Percentiles rank a stretch among this genome's conserved stretches.
Conservation (phyloP, 2,888 invertebrate genomes). For the Sinhomidia bicolor region DNA sequence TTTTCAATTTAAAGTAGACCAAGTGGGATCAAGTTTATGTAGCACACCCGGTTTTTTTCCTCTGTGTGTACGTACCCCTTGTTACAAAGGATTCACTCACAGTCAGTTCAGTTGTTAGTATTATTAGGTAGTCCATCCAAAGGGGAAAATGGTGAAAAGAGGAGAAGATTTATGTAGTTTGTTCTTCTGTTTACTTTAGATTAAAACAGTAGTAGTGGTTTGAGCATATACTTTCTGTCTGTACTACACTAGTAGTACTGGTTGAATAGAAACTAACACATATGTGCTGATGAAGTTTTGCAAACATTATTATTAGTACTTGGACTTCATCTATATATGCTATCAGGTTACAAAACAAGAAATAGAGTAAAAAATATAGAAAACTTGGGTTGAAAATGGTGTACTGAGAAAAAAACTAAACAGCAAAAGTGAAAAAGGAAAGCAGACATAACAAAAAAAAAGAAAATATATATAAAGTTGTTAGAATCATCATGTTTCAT, state of each 20-base stretch:
- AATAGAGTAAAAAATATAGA: background rate
- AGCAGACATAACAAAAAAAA: background rate
- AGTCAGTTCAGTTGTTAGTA: background rate
- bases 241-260: background rate
- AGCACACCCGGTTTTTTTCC: background rate
- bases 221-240: background rate
- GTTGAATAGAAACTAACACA: background rate
- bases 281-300: constrained; percentile 30
- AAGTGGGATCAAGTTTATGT: background rate
- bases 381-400: background rate
- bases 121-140: background rate
- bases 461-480: background rate
- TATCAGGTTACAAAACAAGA: too few species aligned
- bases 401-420: background rate
- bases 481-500: background rate
- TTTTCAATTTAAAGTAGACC: background rate
- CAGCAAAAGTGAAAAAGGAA: background rate
- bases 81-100: background rate
- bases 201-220: constrained; percentile 22
- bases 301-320: background rate
- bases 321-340: background rate
- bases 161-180: background rate
- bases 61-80: background rate
- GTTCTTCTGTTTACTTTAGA: constrained; percentile 28
- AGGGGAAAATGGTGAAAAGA: background rate